Evolutionary conservation across 2,113 vertebrate genomes (phyloP).

Genomic region (Muscicapa adusta): DNA sequence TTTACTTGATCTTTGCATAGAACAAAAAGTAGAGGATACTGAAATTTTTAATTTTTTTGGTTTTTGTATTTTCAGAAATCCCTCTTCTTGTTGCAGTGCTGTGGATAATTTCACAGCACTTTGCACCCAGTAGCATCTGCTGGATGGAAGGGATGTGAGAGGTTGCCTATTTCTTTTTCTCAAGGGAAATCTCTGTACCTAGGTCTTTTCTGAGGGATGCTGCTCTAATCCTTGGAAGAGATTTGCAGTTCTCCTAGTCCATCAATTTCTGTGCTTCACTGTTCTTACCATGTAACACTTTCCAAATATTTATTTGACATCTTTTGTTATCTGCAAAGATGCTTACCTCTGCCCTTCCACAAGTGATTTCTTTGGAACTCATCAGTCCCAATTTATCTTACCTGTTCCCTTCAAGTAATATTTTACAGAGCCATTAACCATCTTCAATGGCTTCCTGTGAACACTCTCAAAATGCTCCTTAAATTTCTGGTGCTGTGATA

Average conservation of each 20-base stretch:
- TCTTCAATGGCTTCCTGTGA: neutral
- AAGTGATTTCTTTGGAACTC: neutral
- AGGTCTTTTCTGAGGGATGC: neutral
- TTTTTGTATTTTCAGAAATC: neutral
- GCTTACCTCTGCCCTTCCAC: neutral
- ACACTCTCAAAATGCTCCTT: neutral
- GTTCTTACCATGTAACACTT: neutral
- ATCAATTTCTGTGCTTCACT: neutral
- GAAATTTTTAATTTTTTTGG: neutral
- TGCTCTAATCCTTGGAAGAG: neutral
- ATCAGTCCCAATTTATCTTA: neutral
- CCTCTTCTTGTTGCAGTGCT: neutral
- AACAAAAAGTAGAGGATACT: neutral
- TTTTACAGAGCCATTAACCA: neutral
- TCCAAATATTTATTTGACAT: neutral
- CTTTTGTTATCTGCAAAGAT: neutral
- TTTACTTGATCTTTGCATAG: constrained; percentile 26
- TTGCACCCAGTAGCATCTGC: neutral
- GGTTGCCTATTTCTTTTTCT: neutral
- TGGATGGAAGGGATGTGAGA: neutral
- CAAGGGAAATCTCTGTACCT: neutral
- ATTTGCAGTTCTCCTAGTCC: neutral
- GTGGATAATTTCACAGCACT: neutral
- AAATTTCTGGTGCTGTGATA: neutral
- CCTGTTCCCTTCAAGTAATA: neutral